These are phyloP conservation scores for Dunckerocampus dactyliophorus DNA, from an alignment of 2,113 vertebrate genomes.

Conservation along the genomic window DNA sequence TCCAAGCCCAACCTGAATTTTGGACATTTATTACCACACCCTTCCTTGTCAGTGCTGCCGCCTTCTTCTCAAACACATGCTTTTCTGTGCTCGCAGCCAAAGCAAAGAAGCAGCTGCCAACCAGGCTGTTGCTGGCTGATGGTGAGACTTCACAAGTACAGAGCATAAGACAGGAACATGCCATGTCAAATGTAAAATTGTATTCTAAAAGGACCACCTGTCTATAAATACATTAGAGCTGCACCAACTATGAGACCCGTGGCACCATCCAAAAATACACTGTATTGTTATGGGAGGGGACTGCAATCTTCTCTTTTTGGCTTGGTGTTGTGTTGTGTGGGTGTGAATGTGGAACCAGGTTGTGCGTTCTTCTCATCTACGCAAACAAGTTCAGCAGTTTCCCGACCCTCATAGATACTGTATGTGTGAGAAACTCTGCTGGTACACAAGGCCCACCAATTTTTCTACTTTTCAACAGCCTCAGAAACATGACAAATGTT, in stretches of 20 bases:
- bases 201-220: slow-evolving; percentile 24
- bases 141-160: slow-evolving; percentile 20
- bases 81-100: slow-evolving; percentile 36
- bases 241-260: slow-evolving; percentile 25
- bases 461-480: neutral
- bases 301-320: slow-evolving; percentile 11
- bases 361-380: slow-evolving; percentile 2
- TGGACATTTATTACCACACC: slow-evolving; percentile 59
- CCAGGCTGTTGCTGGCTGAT: slow-evolving; percentile 18
- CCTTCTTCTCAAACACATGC: slow-evolving; percentile 38
- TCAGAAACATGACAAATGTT: slow-evolving; percentile 7
- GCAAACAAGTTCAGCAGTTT: slow-evolving; percentile 18
- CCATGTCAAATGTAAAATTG: slow-evolving; percentile 37
- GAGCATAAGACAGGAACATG: slow-evolving; percentile 28
- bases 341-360: slow-evolving; percentile 3
- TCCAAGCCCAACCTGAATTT: slow-evolving; percentile 52
- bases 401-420: slow-evolving; percentile 2
- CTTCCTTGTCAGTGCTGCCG: slow-evolving; percentile 49
- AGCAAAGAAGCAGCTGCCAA: slow-evolving; percentile 34
- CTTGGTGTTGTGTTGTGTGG: slow-evolving; percentile 18
- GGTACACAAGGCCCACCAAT: neutral
- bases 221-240: slow-evolving; percentile 37
- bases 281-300: slow-evolving; percentile 32
- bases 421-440: slow-evolving; percentile 18
- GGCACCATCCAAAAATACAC: slow-evolving; percentile 42